Percentiles rank a stretch among this genome's conserved stretches.
phyloP scores from a whole-genome alignment of 2,888 invertebrate genomes.

The Melikaiella ostensackeni region DNA sequence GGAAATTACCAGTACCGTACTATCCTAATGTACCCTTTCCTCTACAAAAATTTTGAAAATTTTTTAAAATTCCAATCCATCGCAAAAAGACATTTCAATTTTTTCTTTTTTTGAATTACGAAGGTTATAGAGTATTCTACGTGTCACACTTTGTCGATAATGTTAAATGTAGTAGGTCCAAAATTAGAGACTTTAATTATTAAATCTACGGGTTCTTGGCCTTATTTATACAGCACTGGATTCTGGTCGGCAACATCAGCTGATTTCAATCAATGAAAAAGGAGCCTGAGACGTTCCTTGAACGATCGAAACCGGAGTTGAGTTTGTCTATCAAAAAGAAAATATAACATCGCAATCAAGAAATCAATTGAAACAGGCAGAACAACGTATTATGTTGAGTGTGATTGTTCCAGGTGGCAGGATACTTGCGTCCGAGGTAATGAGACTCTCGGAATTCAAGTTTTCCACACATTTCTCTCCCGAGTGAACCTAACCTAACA shows the following conservation, averaged over 20 bases:
- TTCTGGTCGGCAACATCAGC: constrained; percentile 62
- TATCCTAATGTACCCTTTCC: not conserved
- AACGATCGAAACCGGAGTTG: constrained; percentile 7
- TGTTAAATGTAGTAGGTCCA: no score
- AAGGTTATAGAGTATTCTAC: no score
- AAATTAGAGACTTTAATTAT: no score
- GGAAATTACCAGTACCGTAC: not conserved
- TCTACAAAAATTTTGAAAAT: no score
- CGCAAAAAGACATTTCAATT: no score
- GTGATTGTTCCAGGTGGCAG: constrained; percentile 56
- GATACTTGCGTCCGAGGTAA: constrained; percentile 62
- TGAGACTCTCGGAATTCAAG: constrained; percentile 60
- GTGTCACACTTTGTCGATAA: no score
- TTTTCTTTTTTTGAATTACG: no score
- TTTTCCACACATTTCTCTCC: constrained; percentile 49
- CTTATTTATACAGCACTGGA: not conserved
- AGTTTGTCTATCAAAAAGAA: constrained; percentile 41
- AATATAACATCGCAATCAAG: constrained; percentile 2
- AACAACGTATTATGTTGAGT: constrained; percentile 63
- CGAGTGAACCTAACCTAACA: constrained; percentile 52
- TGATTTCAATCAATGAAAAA: constrained; percentile 70
- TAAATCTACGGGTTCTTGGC: no score
- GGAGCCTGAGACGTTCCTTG: constrained; percentile 18
- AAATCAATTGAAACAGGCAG: constrained; percentile 42
- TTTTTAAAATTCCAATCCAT: no score